phyloP scores from a whole-genome alignment of 2,888 invertebrate genomes.

The Drosophila stalkeri region DNA sequence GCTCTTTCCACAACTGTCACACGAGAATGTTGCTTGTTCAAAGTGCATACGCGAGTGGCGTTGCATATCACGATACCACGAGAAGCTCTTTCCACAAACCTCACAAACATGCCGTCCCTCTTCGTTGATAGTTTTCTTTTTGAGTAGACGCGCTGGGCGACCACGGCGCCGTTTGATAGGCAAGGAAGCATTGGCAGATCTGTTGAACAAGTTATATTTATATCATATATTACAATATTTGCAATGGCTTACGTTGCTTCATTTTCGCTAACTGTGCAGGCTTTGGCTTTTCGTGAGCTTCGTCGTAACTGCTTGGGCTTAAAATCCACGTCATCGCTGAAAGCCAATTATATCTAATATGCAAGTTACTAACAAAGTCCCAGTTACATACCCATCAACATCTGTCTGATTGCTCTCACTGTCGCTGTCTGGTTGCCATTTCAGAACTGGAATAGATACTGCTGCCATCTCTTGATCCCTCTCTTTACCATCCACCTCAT shows the following conservation, averaged over 20 bases:
- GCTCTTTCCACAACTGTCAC: conserved; percentile 71
- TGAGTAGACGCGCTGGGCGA: conserved; percentile 55
- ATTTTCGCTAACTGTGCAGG: conserved; percentile 36
- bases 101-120: conserved; percentile 75
- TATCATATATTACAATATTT: background rate
- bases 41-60: conserved; percentile 80
- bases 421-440: conserved; percentile 42
- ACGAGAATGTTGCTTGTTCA: conserved; percentile 63
- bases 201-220: conserved; percentile 1
- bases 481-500: background rate
- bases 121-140: conserved; percentile 38
- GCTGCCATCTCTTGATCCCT: background rate
- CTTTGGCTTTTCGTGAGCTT: conserved; percentile 46
- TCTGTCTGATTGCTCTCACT: conserved; percentile 28
- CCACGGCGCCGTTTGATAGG: conserved; percentile 65
- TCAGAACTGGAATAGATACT: conserved; percentile 17
- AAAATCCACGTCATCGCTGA: conserved; percentile 24
- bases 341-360: background rate
- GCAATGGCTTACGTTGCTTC: conserved; percentile 32
- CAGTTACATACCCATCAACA: conserved; percentile 34
- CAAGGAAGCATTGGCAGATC: background rate
- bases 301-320: conserved; percentile 40
- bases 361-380: fast-evolving
- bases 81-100: conserved; percentile 81
- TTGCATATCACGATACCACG: conserved; percentile 81